A percentile compares a stretch with the other conserved stretches of the same genome.
Conservation (phyloP, 1,140 invertebrate genomes). For the Magallana gigas region DNA sequence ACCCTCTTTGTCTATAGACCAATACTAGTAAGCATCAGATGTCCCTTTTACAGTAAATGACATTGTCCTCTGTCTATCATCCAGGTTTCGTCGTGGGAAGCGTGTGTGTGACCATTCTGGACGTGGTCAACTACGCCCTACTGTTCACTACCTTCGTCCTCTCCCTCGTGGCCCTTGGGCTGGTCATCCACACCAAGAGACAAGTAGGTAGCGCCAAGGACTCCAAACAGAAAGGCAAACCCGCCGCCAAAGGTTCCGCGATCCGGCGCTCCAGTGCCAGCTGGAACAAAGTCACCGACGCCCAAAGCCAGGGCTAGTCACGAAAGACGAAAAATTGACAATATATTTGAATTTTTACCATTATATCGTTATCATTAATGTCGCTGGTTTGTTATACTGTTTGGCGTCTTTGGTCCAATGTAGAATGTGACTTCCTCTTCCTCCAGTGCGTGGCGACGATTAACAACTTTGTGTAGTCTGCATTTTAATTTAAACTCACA, state of each 20-base stretch:
- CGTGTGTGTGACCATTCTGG: slow-evolving; percentile 36
- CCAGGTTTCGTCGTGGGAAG: slow-evolving; percentile 44
- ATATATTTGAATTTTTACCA: too few relatives aligned
- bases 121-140: slow-evolving; percentile 44
- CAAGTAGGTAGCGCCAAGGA: slow-evolving; percentile 50
- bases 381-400: background rate
- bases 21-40: too few relatives aligned
- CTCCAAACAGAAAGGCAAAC: slow-evolving; percentile 47
- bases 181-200: slow-evolving; percentile 52
- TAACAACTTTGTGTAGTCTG: background rate
- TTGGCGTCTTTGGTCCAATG: slow-evolving; percentile 14
- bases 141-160: slow-evolving; percentile 51
- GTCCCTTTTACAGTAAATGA: too few relatives aligned
- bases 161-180: slow-evolving; percentile 47
- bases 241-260: slow-evolving; percentile 18
- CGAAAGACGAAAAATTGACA: too few relatives aligned
- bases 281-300: slow-evolving; percentile 38
- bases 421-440: background rate
- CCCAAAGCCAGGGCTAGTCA: background rate
- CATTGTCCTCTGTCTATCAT: background rate
- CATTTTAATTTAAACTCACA: background rate
- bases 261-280: slow-evolving; percentile 3
- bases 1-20: too few relatives aligned
- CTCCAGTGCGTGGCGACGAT: background rate
- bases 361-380: background rate